Conservation (phyloP, 1,140 invertebrate genomes). For the Calephelis nemesis region DNA sequence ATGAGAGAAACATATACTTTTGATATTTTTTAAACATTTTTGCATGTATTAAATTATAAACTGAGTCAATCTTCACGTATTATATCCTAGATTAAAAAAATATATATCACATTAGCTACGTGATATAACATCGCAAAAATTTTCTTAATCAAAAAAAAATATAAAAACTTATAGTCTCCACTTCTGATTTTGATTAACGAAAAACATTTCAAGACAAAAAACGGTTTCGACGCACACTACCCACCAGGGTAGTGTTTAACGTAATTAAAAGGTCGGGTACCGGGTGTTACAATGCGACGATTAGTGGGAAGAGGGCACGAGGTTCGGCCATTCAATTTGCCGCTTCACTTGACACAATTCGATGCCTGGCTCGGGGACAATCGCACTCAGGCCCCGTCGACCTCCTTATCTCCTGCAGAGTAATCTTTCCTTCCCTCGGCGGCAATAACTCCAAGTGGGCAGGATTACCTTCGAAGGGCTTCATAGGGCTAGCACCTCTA, state of each 20-base stretch:
- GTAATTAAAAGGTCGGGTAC: constrained; percentile 66
- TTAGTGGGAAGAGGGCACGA: constrained; percentile 72
- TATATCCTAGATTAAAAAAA: too few relatives aligned
- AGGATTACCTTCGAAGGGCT: constrained; percentile 77
- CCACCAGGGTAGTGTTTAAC: constrained; percentile 19
- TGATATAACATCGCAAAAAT: too few relatives aligned
- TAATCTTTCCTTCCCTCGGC: constrained; percentile 78
- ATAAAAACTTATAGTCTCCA: background rate
- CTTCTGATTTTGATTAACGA: background rate
- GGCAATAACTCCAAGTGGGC: constrained; percentile 78
- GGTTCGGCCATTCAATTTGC: constrained; percentile 78
- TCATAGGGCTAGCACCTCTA: constrained; percentile 67
- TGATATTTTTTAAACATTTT: too few relatives aligned
- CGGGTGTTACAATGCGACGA: constrained; percentile 70
- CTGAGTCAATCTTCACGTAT: too few relatives aligned
- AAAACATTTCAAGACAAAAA: constrained; percentile 16
- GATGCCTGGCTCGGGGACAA: constrained; percentile 78
- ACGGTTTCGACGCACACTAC: background rate
- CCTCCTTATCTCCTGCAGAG: constrained; percentile 77
- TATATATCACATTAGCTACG: too few relatives aligned
- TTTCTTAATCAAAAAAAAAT: too few relatives aligned
- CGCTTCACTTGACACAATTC: constrained; percentile 79
- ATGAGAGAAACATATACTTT: too few relatives aligned
- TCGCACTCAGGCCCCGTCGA: constrained; percentile 76
- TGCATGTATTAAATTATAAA: too few relatives aligned